Evolutionary conservation across 2,113 vertebrate genomes (phyloP).

Genomic region (Lethenteron reissneri): DNA sequence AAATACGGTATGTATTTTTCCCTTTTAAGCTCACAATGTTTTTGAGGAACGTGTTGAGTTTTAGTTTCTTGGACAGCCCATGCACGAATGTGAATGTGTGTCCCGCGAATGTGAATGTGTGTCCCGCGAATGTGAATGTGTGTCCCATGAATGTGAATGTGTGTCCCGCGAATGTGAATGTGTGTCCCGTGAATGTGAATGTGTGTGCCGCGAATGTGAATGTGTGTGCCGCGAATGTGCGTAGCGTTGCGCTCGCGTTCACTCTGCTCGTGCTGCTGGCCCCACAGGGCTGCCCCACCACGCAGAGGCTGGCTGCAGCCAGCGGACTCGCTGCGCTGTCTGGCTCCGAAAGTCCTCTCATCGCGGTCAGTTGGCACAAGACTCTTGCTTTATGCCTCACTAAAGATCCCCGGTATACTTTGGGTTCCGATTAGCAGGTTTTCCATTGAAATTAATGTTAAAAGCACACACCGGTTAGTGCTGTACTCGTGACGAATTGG

Average conservation of each 20-base stretch:
- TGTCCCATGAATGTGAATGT: background rate
- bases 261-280: slow-evolving; percentile 13
- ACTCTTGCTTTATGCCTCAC: too few relatives aligned
- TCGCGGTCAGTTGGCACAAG: slow-evolving; percentile 34
- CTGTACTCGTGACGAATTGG: too few relatives aligned
- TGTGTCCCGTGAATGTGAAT: background rate
- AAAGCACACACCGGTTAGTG: too few relatives aligned
- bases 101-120: too few relatives aligned
- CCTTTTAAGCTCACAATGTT: background rate
- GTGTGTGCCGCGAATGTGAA: background rate
- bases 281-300: slow-evolving; percentile 55
- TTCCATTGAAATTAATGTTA: too few relatives aligned
- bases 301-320: slow-evolving; percentile 72
- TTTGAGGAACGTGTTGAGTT: background rate
- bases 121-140: background rate
- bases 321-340: slow-evolving; percentile 58
- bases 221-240: background rate
- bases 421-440: too few relatives aligned
- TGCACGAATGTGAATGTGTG: background rate
- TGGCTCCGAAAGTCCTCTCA: slow-evolving; percentile 49
- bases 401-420: too few relatives aligned
- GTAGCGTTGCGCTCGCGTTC: background rate
- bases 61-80: background rate
- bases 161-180: too few relatives aligned
- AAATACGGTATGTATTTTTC: background rate